These are phyloP conservation scores for Drosophila santomea DNA, from an alignment of 1,140 invertebrate species.

Conservation along the genomic window DNA sequence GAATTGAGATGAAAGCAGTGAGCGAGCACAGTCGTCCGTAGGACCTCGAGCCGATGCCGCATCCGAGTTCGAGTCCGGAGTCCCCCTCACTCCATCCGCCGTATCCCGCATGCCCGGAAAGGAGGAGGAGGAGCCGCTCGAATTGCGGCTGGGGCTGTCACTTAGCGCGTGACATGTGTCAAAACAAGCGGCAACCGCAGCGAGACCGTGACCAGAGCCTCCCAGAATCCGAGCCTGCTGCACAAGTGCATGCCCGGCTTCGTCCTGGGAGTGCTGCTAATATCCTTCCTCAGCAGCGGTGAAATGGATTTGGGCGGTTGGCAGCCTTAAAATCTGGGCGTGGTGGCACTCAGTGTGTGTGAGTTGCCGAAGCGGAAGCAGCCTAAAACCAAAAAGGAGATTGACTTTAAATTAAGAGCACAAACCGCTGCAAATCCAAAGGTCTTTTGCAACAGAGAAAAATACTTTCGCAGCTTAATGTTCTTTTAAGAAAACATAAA, in stretches of 20 bases:
- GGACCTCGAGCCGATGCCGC: constrained; percentile 17
- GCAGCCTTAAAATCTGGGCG: constrained; percentile 8
- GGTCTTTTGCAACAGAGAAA: not conserved
- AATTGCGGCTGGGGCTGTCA: constrained; percentile 57
- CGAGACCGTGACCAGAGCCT: constrained; percentile 39
- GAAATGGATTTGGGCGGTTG: constrained; percentile 17
- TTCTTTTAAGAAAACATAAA: too few relatives aligned
- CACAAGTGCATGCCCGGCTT: constrained; percentile 28
- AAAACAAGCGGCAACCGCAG: constrained; percentile 57
- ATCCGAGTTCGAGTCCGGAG: not conserved
- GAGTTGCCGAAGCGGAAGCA: not conserved
- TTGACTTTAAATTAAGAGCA: constrained; percentile 29
- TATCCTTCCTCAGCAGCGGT: constrained; percentile 18
- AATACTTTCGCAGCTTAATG: too few relatives aligned
- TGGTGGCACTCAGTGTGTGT: not conserved
- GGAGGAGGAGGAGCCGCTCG: constrained; percentile 16
- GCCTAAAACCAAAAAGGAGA: constrained; percentile 28
- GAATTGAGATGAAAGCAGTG: constrained; percentile 65
- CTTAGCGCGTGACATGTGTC: constrained; percentile 67
- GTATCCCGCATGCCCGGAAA: constrained; percentile 2
- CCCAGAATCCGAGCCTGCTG: constrained; percentile 2
- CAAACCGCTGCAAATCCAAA: not conserved
- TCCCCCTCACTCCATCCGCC: not conserved
- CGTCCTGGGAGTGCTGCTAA: constrained; percentile 38
- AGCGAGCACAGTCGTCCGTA: not conserved